These are phyloP conservation scores for Lanius ludovicianus DNA, from an alignment of 2,113 vertebrate genomes.

Conservation along the genomic window DNA sequence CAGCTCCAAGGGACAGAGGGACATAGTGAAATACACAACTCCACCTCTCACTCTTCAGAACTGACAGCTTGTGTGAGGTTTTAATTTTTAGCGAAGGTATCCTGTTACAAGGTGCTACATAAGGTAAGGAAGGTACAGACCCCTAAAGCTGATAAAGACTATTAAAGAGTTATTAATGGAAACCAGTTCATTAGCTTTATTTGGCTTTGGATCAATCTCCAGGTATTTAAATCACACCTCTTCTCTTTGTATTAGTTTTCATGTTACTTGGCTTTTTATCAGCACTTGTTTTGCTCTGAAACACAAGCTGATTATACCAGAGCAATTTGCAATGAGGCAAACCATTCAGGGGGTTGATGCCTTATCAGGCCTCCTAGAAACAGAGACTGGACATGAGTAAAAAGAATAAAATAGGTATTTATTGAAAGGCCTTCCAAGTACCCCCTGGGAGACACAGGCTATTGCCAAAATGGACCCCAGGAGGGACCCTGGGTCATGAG, in stretches of 20 bases:
- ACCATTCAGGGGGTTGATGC: neutral
- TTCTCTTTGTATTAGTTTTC: neutral
- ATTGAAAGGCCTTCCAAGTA: too few species aligned
- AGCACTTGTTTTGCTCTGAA: neutral
- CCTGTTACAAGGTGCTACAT: neutral
- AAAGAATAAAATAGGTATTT: too few species aligned
- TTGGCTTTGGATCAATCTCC: neutral
- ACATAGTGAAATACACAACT: neutral
- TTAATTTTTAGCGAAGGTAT: neutral
- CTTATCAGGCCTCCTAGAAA: too few species aligned
- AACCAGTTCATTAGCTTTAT: neutral
- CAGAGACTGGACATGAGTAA: too few species aligned
- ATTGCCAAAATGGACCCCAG: too few species aligned
- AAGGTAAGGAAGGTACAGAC: neutral
- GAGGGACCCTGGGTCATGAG: too few species aligned
- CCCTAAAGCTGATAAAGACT: neutral
- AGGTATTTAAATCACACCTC: neutral
- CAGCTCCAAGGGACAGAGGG: neutral
- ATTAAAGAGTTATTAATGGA: neutral
- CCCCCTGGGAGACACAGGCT: too few species aligned
- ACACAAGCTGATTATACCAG: neutral
- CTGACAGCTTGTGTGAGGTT: neutral
- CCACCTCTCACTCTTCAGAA: neutral
- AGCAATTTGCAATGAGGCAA: conserved; percentile 6
- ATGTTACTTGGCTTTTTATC: neutral